A percentile compares a stretch with the other conserved stretches of the same genome.
Evolutionary conservation across 2,113 vertebrate species (phyloP).

Genomic region (Oceanodroma tethys): DNA sequence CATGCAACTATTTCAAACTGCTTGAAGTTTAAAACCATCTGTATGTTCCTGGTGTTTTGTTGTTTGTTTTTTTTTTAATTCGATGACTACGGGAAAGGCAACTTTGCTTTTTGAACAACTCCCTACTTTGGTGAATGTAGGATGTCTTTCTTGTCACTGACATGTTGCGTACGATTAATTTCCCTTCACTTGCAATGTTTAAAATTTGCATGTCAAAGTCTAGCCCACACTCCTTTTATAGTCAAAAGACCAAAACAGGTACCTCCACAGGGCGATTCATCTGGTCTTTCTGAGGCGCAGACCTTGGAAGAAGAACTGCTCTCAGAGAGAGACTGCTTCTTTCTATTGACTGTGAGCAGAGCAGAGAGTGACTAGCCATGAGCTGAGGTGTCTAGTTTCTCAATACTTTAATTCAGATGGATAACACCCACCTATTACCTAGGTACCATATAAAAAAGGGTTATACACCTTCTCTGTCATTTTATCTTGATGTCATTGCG

Average conservation of each 20-base stretch:
- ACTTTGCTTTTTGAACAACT: neutral
- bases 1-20: neutral
- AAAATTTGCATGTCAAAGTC: neutral
- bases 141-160: neutral
- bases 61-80: neutral
- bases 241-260: neutral
- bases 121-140: neutral
- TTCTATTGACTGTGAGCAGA: neutral
- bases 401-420: neutral
- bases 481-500: neutral
- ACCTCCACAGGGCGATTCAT: neutral
- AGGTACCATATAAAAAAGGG: neutral
- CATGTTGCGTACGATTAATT: fast-evolving
- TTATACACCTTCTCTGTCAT: neutral
- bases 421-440: neutral
- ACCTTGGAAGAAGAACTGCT: neutral
- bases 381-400: neutral
- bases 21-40: neutral
- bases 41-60: neutral
- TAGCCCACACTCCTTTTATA: neutral
- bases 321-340: neutral
- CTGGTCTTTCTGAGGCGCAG: neutral
- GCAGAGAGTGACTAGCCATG: neutral
- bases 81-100: neutral
- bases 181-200: neutral